Base-by-base conservation (phyloP, 1,140 invertebrate species). In the Lepidurus packardi region DNA sequence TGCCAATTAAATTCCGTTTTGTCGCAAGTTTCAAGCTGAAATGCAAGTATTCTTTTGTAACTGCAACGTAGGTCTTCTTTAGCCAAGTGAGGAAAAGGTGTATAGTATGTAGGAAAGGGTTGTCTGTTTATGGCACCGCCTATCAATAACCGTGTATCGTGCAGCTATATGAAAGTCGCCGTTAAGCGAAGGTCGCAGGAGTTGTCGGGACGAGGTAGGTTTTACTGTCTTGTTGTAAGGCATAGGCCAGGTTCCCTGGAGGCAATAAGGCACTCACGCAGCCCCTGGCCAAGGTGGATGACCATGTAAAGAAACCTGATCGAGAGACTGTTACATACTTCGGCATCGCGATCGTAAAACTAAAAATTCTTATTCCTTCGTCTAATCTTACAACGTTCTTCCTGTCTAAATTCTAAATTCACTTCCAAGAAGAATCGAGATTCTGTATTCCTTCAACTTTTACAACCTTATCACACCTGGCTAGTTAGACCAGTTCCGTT, bases 251-350 rank as follows among this genome's bases (percentile, higher is more conserved):
- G 21, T 65, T 65, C 16, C n/a, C 53, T 16, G 53, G 53, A 65
- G 53, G 53, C 53, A 65, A 65, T 65, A 16, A 65, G 53, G 53
- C 53, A 65, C 53, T 65, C 53, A 65, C 53, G 53, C 53, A 65
- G 53, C 53, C 53, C 53, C 21, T 65, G 8, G 53, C 53, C 53
- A 65, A 65, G 53, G 53, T 65, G 53, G 53, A 65, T 65, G 53
- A 65, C 53, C 53, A 65, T 65, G 53, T 65, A 65, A 65, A 65
- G 53, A 65, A 65, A 65, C 53, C 53, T 65, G 53, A 65, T 65
- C 53, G 53, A 65, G 53, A 65, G 53, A 21, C 53, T 65, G 53
- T 65, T 65, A 65, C 53, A 65, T 65, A 65, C 53, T 65, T 65
- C 16, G 53, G 16, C 53, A 65, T 65, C 53, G 21, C 53, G 53